Evolutionary conservation across 1,140 invertebrate genomes (phyloP).

Genomic region (Bombyx mandarina): DNA sequence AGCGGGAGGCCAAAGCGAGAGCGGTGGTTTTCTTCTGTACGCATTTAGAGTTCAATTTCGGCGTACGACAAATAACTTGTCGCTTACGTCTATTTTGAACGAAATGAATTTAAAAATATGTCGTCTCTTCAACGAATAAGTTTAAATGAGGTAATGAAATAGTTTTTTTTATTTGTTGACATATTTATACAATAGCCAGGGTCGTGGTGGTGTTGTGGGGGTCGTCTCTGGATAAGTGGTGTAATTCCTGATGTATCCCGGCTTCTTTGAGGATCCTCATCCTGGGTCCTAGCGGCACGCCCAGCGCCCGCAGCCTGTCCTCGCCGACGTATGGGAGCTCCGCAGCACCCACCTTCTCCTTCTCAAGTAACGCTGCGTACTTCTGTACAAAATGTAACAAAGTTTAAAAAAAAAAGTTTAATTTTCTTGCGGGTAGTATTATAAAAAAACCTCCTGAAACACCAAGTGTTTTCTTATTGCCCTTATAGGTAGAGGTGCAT

Average conservation of each 20-base stretch:
- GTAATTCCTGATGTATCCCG: slow-evolving; percentile 72
- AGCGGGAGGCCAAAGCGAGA: no score
- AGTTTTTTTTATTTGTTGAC: not conserved
- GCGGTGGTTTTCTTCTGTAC: no score
- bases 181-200: slow-evolving; percentile 47
- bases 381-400: slow-evolving; percentile 75
- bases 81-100: no score
- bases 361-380: slow-evolving; percentile 88
- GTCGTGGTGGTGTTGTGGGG: slow-evolving; percentile 53
- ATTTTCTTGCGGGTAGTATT: no score
- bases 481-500: no score
- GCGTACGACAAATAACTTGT: no score
- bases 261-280: slow-evolving; percentile 92
- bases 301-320: slow-evolving; percentile 89
- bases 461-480: no score
- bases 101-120: no score
- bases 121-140: no score
- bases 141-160: not conserved
- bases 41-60: no score
- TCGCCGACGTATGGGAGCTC: slow-evolving; percentile 94
- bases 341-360: slow-evolving; percentile 91
- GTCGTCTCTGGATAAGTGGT: slow-evolving; percentile 40
- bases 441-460: no score
- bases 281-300: slow-evolving; percentile 89
- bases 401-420: no score